Percentiles rank a stretch among this genome's conserved stretches.
These are phyloP conservation scores for Eumacrocentrus americanus DNA, from an alignment of 2,888 invertebrate species.

Conservation along the genomic window DNA sequence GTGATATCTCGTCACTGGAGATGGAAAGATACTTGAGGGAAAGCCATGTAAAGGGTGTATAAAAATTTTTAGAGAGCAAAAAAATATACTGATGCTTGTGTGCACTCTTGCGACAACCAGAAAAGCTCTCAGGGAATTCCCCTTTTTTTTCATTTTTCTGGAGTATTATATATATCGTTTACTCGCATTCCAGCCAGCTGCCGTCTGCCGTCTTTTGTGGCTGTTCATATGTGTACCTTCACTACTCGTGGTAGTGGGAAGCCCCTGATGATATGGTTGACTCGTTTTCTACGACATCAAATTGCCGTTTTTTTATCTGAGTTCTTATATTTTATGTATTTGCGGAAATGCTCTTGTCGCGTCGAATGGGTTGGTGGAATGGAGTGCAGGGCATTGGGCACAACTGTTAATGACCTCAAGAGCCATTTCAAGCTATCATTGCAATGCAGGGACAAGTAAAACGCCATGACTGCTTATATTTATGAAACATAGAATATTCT, in stretches of 20 bases:
- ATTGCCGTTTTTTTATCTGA: too few relatives aligned
- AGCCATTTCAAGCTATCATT: constrained; percentile 3
- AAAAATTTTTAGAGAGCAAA: too few relatives aligned
- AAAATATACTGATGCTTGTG: not conserved
- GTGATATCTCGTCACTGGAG: too few relatives aligned
- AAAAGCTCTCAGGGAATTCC: not conserved
- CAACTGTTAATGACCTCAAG: constrained; percentile 12
- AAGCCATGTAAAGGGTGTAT: not conserved
- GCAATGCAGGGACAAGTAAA: not conserved
- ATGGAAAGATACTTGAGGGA: not conserved
- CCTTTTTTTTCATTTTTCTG: not conserved
- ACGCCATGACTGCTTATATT: not conserved
- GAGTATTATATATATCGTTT: not conserved
- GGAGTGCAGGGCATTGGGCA: too few relatives aligned
- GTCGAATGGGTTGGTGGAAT: too few relatives aligned
- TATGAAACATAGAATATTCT: not conserved
- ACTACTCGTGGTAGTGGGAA: too few relatives aligned
- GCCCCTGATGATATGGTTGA: too few relatives aligned
- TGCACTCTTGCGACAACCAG: constrained; percentile 2
- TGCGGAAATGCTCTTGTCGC: too few relatives aligned
- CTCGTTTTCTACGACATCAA: too few relatives aligned
- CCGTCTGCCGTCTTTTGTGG: too few relatives aligned
- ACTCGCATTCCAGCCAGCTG: not conserved
- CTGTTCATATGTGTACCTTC: too few relatives aligned
- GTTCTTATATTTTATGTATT: too few relatives aligned